Evolutionary conservation across 1,140 invertebrate genomes (phyloP).

Genomic region (Tribolium madens): DNA sequence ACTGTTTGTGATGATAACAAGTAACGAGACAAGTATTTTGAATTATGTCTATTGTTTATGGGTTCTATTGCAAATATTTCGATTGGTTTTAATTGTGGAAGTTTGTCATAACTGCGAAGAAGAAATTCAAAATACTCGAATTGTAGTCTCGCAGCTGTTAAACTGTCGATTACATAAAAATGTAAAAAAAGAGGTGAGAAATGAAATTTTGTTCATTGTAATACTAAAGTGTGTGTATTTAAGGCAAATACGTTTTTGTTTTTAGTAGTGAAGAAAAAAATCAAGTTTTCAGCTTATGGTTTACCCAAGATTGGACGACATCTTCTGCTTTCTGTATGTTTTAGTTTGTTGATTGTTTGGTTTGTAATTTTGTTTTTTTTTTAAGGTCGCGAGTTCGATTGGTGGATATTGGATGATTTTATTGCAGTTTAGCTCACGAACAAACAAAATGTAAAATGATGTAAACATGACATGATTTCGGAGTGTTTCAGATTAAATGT

Average conservation of each 20-base stretch:
- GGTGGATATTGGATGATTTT: not conserved
- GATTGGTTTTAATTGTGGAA: not conserved
- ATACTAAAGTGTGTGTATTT: not conserved
- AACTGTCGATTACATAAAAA: not conserved
- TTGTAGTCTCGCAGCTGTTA: not conserved
- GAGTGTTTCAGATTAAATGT: too few species aligned
- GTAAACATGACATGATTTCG: too few species aligned
- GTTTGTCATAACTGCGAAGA: not conserved
- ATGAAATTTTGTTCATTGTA: not conserved
- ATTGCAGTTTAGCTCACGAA: not conserved
- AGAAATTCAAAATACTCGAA: not conserved
- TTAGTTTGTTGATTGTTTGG: not conserved
- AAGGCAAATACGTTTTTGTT: not conserved
- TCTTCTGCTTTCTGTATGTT: not conserved
- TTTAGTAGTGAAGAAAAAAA: not conserved
- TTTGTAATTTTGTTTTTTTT: not conserved
- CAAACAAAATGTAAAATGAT: not conserved
- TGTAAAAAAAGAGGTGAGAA: not conserved
- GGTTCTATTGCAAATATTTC: not conserved
- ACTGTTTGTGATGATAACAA: not conserved
- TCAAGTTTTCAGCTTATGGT: not conserved
- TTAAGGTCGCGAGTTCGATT: not conserved
- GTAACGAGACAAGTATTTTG: not conserved
- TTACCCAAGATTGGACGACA: not conserved
- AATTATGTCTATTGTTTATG: not conserved